phyloP scores from a whole-genome alignment of 2,888 invertebrate genomes.

The Callyntrura guangdongensis region DNA sequence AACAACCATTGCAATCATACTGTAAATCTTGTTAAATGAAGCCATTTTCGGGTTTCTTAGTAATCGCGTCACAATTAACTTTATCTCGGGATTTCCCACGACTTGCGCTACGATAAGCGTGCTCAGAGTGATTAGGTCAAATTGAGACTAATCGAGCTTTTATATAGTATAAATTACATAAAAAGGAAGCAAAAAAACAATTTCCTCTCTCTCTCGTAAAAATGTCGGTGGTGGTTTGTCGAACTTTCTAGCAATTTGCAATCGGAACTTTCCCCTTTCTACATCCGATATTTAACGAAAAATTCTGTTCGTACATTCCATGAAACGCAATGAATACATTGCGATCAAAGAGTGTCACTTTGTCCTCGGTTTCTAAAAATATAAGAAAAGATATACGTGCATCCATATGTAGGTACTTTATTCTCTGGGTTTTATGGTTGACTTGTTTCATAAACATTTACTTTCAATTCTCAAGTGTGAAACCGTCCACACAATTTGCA shows the following conservation, averaged over 20 bases:
- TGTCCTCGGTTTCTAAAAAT: constrained; percentile 29
- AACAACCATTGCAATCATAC: constrained; percentile 46
- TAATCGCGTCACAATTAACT: background rate
- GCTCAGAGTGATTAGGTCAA: background rate
- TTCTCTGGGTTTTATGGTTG: background rate
- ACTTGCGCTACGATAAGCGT: background rate
- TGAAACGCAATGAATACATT: background rate
- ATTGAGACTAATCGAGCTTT: constrained; percentile 18
- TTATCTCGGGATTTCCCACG: no score
- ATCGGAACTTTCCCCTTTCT: background rate
- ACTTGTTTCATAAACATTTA: background rate
- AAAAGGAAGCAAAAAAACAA: background rate
- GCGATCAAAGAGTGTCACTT: background rate
- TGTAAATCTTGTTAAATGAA: constrained; percentile 16
- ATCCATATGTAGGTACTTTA: no score
- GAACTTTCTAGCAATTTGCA: background rate
- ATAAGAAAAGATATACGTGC: background rate
- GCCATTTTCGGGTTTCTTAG: constrained; percentile 44
- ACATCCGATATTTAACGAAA: constrained; percentile 13
- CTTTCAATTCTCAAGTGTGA: background rate
- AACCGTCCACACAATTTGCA: background rate
- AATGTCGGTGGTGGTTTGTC: constrained; percentile 25
- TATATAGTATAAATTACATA: constrained; percentile 32
- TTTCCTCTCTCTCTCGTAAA: background rate
- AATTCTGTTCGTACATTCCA: constrained; percentile 14